phyloP scores from a whole-genome alignment of 1,140 invertebrate genomes.

The Phocides pigmalion region DNA sequence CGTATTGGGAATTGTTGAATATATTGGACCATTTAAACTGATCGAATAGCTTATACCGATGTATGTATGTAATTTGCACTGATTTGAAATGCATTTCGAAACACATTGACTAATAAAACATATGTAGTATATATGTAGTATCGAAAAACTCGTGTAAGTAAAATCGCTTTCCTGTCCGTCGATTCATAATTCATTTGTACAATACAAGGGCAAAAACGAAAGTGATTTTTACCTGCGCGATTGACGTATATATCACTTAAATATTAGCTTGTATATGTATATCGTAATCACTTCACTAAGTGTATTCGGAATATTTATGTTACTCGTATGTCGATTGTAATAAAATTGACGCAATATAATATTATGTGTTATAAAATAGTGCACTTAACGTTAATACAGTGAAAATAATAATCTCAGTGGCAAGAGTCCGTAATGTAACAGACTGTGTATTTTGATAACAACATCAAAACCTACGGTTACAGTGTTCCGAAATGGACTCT shows the following conservation, averaged over 20 bases:
- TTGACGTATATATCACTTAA: constrained; percentile 34
- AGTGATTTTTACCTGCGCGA: constrained; percentile 39
- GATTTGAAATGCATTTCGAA: constrained; percentile 43
- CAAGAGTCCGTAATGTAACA: constrained; percentile 59
- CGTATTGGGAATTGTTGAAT: constrained; percentile 53
- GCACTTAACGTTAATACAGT: constrained; percentile 37
- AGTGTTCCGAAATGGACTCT: constrained; percentile 55
- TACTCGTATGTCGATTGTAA: constrained; percentile 37
- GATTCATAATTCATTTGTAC: constrained; percentile 6
- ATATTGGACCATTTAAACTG: constrained; percentile 56
- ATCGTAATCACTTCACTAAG: constrained; percentile 53
- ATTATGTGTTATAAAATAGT: constrained; percentile 31
- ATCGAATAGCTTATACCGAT: constrained; percentile 44
- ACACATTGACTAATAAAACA: constrained; percentile 39
- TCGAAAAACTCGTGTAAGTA: constrained; percentile 34
- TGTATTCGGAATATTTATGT: constrained; percentile 55
- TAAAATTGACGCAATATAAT: constrained; percentile 44
- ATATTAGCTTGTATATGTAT: constrained; percentile 47
- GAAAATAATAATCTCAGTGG: constrained; percentile 72
- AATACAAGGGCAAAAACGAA: constrained; percentile 32
- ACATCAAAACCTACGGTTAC: constrained; percentile 70
- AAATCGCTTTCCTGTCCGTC: constrained; percentile 9
- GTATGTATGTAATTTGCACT: constrained; percentile 44
- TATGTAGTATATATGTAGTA: constrained; percentile 39
- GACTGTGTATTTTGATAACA: constrained; percentile 80